Conservation (phyloP, 92 coral and sea anemone species). For the Epizoanthus ramosus region DNA sequence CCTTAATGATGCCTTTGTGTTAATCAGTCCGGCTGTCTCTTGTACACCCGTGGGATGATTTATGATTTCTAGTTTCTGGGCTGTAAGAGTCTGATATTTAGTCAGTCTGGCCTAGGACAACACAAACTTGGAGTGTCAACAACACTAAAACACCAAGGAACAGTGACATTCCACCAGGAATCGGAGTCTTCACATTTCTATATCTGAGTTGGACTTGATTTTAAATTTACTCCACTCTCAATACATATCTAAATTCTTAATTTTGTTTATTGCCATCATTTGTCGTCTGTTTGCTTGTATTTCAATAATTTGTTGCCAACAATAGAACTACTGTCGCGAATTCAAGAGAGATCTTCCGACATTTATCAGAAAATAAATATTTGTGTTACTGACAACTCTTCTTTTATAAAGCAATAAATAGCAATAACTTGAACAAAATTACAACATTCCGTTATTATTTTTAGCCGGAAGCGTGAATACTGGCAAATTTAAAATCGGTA, state of each 20-base stretch:
- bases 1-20: conserved; percentile 17
- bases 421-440: not conserved
- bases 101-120: not conserved
- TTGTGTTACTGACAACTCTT: not conserved
- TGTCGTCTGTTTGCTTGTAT: not conserved
- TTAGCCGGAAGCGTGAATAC: conserved; percentile 1
- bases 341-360: not conserved
- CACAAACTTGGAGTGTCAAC: not conserved
- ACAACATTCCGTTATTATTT: conserved; percentile 14
- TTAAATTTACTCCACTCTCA: not conserved
- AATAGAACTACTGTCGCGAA: conserved; percentile 11
- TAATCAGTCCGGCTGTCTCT: conserved; percentile 42
- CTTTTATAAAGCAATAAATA: conserved; percentile 9
- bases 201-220: not conserved
- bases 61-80: conserved; percentile 31
- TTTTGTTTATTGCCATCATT: not conserved
- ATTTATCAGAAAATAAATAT: conserved; percentile 30
- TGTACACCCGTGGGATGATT: conserved; percentile 16
- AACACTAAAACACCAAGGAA: not conserved
- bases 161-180: not conserved
- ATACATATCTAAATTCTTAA: not conserved
- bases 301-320: conserved; percentile 36
- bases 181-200: not conserved
- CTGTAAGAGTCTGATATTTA: not conserved
- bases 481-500: not conserved